Percentiles rank a stretch among this genome's conserved stretches.
phyloP scores from a whole-genome alignment of 2,888 invertebrate species.

The Epirrita christyi region DNA sequence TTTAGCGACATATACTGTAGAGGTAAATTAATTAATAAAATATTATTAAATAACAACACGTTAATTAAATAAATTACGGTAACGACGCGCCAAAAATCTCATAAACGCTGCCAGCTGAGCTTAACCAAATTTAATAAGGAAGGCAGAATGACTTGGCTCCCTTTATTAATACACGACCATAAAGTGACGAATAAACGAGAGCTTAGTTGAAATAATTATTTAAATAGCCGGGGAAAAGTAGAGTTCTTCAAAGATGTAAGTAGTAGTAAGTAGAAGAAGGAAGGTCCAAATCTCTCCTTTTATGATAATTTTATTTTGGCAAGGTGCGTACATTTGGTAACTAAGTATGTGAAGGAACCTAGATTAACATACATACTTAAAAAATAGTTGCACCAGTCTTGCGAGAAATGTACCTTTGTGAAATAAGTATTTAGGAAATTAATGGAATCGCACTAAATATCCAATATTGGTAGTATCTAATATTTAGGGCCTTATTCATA shows the following conservation, averaged over 20 bases:
- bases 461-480: too few species aligned
- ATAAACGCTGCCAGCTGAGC: slow-evolving; percentile 31
- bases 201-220: slow-evolving; percentile 13
- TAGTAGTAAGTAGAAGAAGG: too few species aligned
- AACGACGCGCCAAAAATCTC: slow-evolving; percentile 31
- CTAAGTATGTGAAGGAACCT: too few species aligned
- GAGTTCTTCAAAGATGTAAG: background rate
- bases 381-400: too few species aligned
- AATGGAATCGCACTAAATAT: too few species aligned
- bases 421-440: too few species aligned
- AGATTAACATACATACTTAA: too few species aligned
- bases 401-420: too few species aligned
- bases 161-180: slow-evolving; percentile 30
- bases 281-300: too few species aligned
- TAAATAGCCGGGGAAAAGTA: slow-evolving; percentile 2
- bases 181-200: slow-evolving; percentile 19
- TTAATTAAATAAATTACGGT: slow-evolving; percentile 25
- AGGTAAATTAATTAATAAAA: slow-evolving; percentile 12
- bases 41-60: slow-evolving; percentile 17
- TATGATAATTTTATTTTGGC: too few species aligned
- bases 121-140: slow-evolving; percentile 34
- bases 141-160: slow-evolving; percentile 24
- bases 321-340: too few species aligned
- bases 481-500: too few species aligned
- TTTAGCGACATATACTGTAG: background rate